A percentile compares a stretch with the other conserved stretches of the same genome.
Evolutionary conservation across 2,797 vertebrate species (phyloP).

Genomic region (Eulemur albifrons): DNA sequence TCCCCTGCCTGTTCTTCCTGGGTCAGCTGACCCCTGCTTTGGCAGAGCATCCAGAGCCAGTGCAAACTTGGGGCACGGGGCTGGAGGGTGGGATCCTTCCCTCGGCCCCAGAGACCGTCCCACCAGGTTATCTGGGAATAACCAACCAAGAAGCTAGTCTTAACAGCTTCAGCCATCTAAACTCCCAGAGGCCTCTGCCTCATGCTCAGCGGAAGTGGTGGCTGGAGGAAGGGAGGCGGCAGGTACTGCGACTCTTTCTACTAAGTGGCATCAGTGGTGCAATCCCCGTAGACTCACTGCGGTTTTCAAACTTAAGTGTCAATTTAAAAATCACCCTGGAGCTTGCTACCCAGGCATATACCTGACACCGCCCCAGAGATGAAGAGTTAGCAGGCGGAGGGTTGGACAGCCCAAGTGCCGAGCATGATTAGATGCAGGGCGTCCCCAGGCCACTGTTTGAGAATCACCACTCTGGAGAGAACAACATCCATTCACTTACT

Average conservation of each 20-base stretch:
- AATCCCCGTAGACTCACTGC: neutral
- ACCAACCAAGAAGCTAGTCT: neutral
- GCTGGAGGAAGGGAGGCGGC: slow-evolving; percentile 67
- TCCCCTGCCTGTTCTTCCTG: neutral
- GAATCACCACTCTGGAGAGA: neutral
- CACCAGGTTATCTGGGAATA: neutral
- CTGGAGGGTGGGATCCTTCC: neutral
- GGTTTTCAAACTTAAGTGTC: slow-evolving; percentile 39
- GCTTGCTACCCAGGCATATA: neutral
- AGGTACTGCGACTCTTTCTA: slow-evolving; percentile 46
- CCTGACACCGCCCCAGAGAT: neutral
- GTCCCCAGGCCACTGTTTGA: neutral
- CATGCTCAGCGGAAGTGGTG: slow-evolving; percentile 67
- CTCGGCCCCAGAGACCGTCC: neutral
- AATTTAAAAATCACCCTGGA: neutral
- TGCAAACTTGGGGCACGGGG: neutral
- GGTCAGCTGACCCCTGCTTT: slow-evolving; percentile 10
- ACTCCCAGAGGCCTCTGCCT: slow-evolving; percentile 65
- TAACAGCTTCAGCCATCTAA: slow-evolving; percentile 38
- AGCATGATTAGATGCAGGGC: neutral
- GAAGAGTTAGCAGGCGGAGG: neutral
- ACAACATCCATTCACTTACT: neutral
- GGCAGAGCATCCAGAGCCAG: neutral
- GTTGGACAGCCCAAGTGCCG: neutral
- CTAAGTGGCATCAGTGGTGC: slow-evolving; percentile 29